phyloP scores from a whole-genome alignment of 2,888 invertebrate genomes.

The Alviniconcha strummeri region DNA sequence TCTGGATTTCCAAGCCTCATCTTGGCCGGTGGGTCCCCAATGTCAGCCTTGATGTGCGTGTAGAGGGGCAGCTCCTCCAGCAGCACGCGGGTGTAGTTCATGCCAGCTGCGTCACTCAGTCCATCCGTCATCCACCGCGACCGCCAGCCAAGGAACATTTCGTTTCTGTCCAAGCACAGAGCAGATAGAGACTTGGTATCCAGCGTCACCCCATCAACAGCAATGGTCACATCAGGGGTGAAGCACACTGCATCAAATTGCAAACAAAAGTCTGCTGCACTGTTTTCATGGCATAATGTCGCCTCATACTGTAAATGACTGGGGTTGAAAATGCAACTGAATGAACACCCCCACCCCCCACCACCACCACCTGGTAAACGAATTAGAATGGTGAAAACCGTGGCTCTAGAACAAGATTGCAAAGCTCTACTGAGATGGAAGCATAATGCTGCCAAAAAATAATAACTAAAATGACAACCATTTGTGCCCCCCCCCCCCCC shows the following conservation, averaged over 20 bases:
- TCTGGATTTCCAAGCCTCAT: slow-evolving; percentile 45
- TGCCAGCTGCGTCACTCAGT: slow-evolving; percentile 64
- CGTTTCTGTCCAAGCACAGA: slow-evolving; percentile 48
- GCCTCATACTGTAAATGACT: neutral
- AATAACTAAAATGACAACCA: no score
- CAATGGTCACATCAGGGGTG: no score
- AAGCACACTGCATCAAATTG: no score
- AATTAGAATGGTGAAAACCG: no score
- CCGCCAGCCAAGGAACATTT: slow-evolving; percentile 64
- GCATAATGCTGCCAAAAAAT: no score
- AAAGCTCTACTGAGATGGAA: no score
- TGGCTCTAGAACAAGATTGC: no score
- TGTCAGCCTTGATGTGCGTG: slow-evolving; percentile 75
- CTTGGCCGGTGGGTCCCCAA: slow-evolving; percentile 71
- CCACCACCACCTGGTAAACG: no score
- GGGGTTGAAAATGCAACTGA: no score
- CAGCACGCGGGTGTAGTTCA: slow-evolving; percentile 72
- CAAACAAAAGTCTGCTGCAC: neutral
- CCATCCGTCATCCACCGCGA: slow-evolving; percentile 73
- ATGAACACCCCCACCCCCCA: no score
- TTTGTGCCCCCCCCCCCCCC: no score
- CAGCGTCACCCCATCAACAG: neutral
- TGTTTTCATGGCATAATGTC: neutral
- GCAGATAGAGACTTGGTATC: neutral
- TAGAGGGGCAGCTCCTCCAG: slow-evolving; percentile 69